A percentile compares a stretch with the other conserved stretches of the same genome.
phyloP scores from a whole-genome alignment of 1,140 invertebrate genomes.

The Globodera rostochiensis region DNA sequence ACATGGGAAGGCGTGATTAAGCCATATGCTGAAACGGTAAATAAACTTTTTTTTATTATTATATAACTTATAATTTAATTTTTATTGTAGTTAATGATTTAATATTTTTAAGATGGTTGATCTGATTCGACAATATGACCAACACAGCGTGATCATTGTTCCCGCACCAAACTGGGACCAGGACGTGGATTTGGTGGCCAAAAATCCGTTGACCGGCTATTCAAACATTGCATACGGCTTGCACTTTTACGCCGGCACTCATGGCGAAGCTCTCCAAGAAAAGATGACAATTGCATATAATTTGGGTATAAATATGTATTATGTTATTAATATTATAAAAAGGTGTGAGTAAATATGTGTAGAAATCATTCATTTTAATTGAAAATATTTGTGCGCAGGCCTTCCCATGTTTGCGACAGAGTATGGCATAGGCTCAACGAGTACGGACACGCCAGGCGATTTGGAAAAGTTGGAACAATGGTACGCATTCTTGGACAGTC shows the following conservation, averaged over 20 bases:
- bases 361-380: not conserved
- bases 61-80: not conserved
- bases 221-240: conserved; percentile 13
- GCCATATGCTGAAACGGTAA: conserved; percentile 14
- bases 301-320: not conserved
- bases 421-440: not conserved
- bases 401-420: conserved; percentile 20
- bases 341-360: too few species aligned
- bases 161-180: conserved; percentile 30
- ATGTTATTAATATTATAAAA: too few species aligned
- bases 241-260: conserved; percentile 15
- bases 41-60: not conserved
- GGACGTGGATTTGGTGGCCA: conserved; percentile 17
- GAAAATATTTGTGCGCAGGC: not conserved
- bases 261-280: not conserved
- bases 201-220: conserved; percentile 15
- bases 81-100: not conserved
- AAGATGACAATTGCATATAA: not conserved
- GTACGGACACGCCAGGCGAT: not conserved
- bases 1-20: conserved; percentile 12
- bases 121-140: conserved; percentile 22
- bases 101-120: not conserved
- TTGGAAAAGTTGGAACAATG: not conserved
- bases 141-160: conserved; percentile 27
- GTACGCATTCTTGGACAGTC: conserved; percentile 3